A percentile compares a stretch with the other conserved stretches of the same genome.
phyloP scores from a whole-genome alignment of 2,888 invertebrate species.

The Vanessa cardui region DNA sequence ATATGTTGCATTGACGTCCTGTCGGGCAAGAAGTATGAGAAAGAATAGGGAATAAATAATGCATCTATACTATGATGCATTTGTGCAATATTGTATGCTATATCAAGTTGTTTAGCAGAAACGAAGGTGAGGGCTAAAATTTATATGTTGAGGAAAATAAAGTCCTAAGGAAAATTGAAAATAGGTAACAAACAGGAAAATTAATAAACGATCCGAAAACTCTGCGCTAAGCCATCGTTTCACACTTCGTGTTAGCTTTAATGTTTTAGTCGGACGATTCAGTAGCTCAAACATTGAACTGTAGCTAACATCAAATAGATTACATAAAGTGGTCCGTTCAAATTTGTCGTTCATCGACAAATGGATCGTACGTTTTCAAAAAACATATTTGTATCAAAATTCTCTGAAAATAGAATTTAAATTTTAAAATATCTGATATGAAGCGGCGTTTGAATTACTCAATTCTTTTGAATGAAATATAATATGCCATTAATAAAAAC shows the following conservation, averaged over 20 bases:
- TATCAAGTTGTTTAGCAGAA: no score
- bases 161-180: conserved; percentile 56
- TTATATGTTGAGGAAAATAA: not conserved
- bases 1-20: no score
- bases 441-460: not conserved
- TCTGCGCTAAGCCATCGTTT: conserved; percentile 76
- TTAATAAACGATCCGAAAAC: conserved; percentile 70
- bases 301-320: conserved; percentile 37
- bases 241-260: conserved; percentile 72
- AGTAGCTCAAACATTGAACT: conserved; percentile 55
- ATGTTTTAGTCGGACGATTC: conserved; percentile 56
- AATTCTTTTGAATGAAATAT: not conserved
- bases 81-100: no score
- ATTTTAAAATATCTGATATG: conserved; percentile 4
- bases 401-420: not conserved
- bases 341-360: conserved; percentile 35
- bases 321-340: conserved; percentile 39
- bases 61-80: no score
- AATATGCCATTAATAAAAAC: no score
- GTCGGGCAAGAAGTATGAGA: no score
- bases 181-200: conserved; percentile 69
- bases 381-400: conserved; percentile 24
- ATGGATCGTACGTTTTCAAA: conserved; percentile 18
- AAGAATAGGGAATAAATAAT: no score
- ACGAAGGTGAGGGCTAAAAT: no score